Evolutionary conservation across 2,888 invertebrate species (phyloP), one percentile per base, ranked within the genome.

Genomic region (Drosophila atroscutellata): DNA sequence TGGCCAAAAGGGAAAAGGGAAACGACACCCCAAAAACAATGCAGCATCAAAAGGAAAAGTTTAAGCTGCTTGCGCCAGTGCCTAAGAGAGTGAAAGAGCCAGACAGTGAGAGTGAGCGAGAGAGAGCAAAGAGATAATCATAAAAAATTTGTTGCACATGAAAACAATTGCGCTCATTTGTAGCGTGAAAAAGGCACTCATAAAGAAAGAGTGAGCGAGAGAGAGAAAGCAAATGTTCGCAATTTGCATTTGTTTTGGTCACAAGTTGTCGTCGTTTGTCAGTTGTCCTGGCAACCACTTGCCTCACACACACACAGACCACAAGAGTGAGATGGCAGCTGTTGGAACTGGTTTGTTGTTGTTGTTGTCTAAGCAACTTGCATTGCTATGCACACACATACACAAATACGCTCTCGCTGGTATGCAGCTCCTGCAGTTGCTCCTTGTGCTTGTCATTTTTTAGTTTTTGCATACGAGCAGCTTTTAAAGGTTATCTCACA

Each of bases 101-200:
- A 26, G 24, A 30, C 8, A n/a, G 42, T 47, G 36, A 47, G 18
- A 26, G 26, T 36, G 37, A 34, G 39, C 5, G 49, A 62, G 45
- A 26, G 36, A 50, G 49, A 49, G 52, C 56, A 32, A 62, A 51
- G 54, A 81, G 77, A 86, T 81, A 89, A 86, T 86, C 81, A 83
- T 83, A 89, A 81, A 78, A 77, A 89, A 85, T 89, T 85, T 85
- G 81, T 79, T 75, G 72, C 75, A 74, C 73, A 73, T 59, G 56
- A 79, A 89, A 87, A 86, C 86, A 87, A 86, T 87, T 76, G 79
- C 61, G 69, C 88, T 86, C 83, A 89, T 86, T 86, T 89, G 86
- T 79, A 76, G 56, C 68, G 55, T 34, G 34, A 55, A 54, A 58
- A 52, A 56, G 56, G 49, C 50, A 39, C 49, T 26, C 42, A 60